Conservation (phyloP, 2,797 vertebrate genomes). For the Sebastes diploproa region DNA sequence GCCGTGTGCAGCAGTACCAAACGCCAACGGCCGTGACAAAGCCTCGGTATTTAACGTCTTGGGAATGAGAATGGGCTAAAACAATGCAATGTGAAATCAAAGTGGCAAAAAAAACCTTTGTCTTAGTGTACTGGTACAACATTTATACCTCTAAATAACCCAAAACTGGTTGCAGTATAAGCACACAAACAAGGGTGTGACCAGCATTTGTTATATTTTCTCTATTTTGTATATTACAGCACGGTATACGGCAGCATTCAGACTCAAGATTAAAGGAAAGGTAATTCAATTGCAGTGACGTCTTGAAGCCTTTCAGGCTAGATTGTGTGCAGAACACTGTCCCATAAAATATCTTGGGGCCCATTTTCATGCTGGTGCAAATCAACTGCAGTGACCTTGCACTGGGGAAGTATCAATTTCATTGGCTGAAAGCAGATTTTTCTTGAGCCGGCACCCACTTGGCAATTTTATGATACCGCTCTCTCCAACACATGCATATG, state of each 20-base stretch:
- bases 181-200: background rate
- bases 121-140: background rate
- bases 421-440: conserved; percentile 45
- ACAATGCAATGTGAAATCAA: background rate
- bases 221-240: background rate
- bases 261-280: conserved; percentile 18
- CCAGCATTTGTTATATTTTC: background rate
- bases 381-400: conserved; percentile 59
- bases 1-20: no score
- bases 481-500: background rate
- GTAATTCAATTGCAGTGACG: conserved; percentile 36
- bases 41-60: no score
- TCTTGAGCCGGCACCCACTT: conserved; percentile 26
- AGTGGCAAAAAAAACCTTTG: background rate
- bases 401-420: conserved; percentile 36
- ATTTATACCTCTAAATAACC: background rate
- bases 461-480: conserved; percentile 36
- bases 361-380: conserved; percentile 53
- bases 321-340: conserved; percentile 43
- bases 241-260: background rate
- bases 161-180: background rate
- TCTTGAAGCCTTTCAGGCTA: conserved; percentile 30
- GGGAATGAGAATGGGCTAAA: background rate
- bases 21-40: no score
- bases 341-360: conserved; percentile 48